Conservation (phyloP, 2,888 invertebrate genomes). For the Tipula helvola region DNA sequence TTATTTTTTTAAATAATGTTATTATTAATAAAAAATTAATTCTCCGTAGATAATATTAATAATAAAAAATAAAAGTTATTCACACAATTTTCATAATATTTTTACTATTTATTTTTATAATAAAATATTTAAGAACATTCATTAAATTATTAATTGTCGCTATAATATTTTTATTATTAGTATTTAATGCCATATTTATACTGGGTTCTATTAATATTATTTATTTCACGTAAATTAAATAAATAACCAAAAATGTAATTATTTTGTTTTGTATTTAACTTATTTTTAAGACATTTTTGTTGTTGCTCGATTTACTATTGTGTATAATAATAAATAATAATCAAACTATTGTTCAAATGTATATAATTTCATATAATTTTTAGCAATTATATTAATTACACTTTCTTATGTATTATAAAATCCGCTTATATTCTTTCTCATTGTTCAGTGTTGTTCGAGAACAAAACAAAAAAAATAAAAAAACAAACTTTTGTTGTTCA, state of each 20-base stretch:
- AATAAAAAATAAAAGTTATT: too few relatives aligned
- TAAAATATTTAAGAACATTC: not conserved
- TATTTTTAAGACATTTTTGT: not conserved
- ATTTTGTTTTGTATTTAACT: not conserved
- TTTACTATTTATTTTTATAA: not conserved
- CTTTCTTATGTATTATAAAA: not conserved
- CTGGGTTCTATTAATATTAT: not conserved
- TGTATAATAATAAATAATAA: not conserved
- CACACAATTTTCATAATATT: not conserved
- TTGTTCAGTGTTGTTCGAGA: not conserved
- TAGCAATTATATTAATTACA: not conserved
- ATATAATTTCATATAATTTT: not conserved
- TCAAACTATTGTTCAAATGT: not conserved
- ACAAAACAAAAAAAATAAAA: not conserved
- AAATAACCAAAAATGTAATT: not conserved
- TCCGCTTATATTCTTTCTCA: not conserved
- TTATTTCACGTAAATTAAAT: not conserved
- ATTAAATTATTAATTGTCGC: not conserved
- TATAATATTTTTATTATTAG: not conserved
- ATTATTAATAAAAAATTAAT: not conserved
- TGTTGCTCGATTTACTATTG: not conserved
- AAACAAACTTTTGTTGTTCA: not conserved
- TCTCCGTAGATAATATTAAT: not conserved
- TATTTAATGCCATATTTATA: not conserved
- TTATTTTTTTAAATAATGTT: not conserved